A percentile compares a stretch with the other conserved stretches of the same genome.
phyloP scores from a whole-genome alignment of 37 sponge, comb jelly and placozoan genomes.

The Theonella swinhoei region DNA sequence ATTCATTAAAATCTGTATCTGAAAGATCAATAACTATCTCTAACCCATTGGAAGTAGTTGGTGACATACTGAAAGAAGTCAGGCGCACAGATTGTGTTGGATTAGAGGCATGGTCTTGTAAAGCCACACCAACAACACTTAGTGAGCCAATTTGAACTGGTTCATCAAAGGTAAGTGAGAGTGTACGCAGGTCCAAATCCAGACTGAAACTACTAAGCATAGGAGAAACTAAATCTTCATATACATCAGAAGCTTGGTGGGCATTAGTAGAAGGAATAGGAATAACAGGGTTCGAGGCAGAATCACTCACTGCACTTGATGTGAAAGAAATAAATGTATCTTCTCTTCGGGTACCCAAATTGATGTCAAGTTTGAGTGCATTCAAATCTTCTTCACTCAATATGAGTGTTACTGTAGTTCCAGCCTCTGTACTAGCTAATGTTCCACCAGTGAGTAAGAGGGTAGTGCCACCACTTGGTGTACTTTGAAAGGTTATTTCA shows the following conservation, averaged over 20 bases:
- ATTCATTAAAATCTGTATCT: constrained; percentile 72
- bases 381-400: constrained; percentile 73
- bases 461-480: background rate
- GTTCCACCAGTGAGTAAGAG: constrained; percentile 70
- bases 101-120: constrained; percentile 52
- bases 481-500: constrained; percentile 62
- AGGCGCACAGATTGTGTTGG: constrained; percentile 57
- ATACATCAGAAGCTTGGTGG: background rate
- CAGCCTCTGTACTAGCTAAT: constrained; percentile 5
- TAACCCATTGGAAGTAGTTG: constrained; percentile 46
- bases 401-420: constrained; percentile 22
- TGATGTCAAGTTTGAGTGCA: constrained; percentile 46
- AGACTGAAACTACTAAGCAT: constrained; percentile 50
- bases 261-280: constrained; percentile 48
- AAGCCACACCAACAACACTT: constrained; percentile 44
- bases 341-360: constrained; percentile 45
- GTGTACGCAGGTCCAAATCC: constrained; percentile 46
- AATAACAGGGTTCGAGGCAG: constrained; percentile 56
- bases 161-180: constrained; percentile 82
- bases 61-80: constrained; percentile 56
- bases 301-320: constrained; percentile 50
- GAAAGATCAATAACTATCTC: constrained; percentile 59
- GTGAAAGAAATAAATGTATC: constrained; percentile 77
- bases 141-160: constrained; percentile 62
- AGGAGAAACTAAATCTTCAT: constrained; percentile 56